Evolutionary conservation across 2,113 vertebrate genomes (phyloP), one percentile per base, ranked within the genome.

Genomic region (Mesembrinibis cayennensis): DNA sequence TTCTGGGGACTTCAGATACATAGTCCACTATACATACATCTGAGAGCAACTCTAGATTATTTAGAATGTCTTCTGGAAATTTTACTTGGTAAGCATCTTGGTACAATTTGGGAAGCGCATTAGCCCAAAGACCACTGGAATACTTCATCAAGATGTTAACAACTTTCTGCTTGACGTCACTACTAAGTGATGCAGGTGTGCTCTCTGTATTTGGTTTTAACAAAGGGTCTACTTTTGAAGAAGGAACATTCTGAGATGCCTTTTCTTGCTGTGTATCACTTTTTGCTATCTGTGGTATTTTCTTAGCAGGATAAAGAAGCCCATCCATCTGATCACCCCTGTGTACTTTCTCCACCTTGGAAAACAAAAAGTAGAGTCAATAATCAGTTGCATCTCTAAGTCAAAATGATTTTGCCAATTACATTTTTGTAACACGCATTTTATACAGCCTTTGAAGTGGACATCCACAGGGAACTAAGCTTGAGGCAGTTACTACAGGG

Each of bases 21-120:
- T 99, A 99, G 94, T 99, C 98, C 78, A 99, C 97, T 21, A 88
- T 76, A 79, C 99, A 99, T 2, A 99, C 91, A 82, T 99, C 99
- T 17, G 98, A 98, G 59, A 99, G 97, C 6, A 97, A 77, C 55
- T 98, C 97, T 13, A 99, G 95, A 76, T 99, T 98, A 85, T 98
- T 96, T 55, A 99, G 97, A 83, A 98, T 13, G 11, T 98, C 91
- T 71, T 98, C 95, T 3, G 99, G 99, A 82, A 99, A 98, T 21
- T 98, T 97, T 29, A 78, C 92, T 98, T 99, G 99, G 96, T 98
- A 99, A 3, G 97, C 97, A 13, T 99, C 99, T 96, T 99, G 97
- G 79, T 98, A 99, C 56, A 99, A 97, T 95, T 98, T 98, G 8
- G 99, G 99, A 93, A 99, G 97, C 3, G 99, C 99, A 34, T 99